Conservation (phyloP, 2,888 invertebrate species). For the Cheilosia vernalis region DNA sequence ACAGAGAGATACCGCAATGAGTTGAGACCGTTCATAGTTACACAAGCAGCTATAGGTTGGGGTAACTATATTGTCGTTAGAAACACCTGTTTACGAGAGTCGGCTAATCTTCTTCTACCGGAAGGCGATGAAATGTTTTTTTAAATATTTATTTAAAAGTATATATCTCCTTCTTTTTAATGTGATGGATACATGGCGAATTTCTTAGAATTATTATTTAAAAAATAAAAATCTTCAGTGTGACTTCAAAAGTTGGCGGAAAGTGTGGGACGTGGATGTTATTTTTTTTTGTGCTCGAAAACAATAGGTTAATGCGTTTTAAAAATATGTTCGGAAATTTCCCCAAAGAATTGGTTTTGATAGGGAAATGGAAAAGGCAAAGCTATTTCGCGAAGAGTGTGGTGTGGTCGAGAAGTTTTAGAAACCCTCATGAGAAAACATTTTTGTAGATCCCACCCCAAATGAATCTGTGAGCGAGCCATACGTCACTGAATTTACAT, state of each 20-base stretch:
- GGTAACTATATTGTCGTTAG: slow-evolving; percentile 13
- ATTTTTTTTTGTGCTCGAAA: background rate
- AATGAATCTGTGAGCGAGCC: too few relatives aligned
- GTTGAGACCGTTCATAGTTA: background rate
- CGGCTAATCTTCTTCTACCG: background rate
- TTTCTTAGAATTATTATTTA: background rate
- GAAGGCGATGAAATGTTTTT: too few relatives aligned
- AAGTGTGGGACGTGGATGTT: background rate
- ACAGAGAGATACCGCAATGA: slow-evolving; percentile 3
- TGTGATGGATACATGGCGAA: background rate
- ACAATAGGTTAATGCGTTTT: too few relatives aligned
- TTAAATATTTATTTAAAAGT: too few relatives aligned
- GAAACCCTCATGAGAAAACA: too few relatives aligned
- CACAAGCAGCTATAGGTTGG: background rate
- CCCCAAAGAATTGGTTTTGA: too few relatives aligned
- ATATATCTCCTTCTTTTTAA: background rate
- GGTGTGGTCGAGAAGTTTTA: too few relatives aligned
- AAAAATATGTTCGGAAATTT: too few relatives aligned
- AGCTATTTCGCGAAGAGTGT: too few relatives aligned
- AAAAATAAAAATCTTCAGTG: background rate
- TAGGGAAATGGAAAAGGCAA: too few relatives aligned
- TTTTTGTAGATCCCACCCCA: too few relatives aligned
- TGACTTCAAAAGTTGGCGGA: background rate
- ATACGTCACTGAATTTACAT: too few relatives aligned
- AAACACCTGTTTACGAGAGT: slow-evolving; percentile 25